Conservation (phyloP, 2,888 invertebrate species). For the Desoria tigrina region DNA sequence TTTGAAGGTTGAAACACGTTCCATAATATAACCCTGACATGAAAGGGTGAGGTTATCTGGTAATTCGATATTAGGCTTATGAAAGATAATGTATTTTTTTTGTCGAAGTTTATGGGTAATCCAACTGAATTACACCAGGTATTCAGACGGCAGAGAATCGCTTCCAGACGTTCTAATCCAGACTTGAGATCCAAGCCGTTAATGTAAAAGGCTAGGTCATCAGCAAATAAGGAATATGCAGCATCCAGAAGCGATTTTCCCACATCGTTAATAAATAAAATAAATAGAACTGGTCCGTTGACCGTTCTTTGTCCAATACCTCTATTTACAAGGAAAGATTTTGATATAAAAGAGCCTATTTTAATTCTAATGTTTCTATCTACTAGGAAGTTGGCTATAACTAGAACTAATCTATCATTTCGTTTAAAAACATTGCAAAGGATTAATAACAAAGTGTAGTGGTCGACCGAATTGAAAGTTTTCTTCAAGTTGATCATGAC, state of each 20-base stretch:
- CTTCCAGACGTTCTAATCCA: neutral
- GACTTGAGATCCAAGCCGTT: neutral
- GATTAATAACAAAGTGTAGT: neutral
- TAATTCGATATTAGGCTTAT: no score
- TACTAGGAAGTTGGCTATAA: neutral
- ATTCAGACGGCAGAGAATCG: neutral
- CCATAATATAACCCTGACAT: neutral
- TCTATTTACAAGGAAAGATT: neutral
- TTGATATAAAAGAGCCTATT: neutral
- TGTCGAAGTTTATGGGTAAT: neutral
- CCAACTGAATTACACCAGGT: neutral
- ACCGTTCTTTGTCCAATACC: neutral
- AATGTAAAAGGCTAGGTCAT: neutral
- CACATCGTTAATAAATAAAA: neutral
- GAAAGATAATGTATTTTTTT: no score
- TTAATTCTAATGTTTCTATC: neutral
- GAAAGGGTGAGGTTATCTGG: no score
- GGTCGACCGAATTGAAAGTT: neutral
- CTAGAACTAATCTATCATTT: neutral
- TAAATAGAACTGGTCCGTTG: neutral
- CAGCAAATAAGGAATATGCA: neutral
- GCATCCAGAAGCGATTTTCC: neutral
- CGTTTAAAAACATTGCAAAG: neutral
- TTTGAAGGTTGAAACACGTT: neutral
- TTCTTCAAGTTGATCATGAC: neutral